Conservation (phyloP, 2,888 invertebrate genomes). For the Trissolcus brochymenae region DNA sequence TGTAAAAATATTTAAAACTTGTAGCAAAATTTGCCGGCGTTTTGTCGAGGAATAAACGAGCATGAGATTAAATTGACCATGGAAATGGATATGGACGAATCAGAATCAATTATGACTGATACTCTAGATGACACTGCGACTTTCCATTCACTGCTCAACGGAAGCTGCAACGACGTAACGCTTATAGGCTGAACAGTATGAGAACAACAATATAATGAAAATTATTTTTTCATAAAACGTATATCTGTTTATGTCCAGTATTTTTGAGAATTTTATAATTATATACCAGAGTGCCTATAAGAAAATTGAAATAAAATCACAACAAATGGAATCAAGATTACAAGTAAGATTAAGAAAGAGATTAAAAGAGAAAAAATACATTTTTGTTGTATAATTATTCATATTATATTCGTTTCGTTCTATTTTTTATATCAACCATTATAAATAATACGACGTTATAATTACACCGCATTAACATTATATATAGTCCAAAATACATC, state of each 20-base stretch:
- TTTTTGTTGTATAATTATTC: no score
- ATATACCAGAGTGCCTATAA: constrained; percentile 1
- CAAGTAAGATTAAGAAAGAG: no score
- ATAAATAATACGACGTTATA: no score
- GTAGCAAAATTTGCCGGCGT: constrained; percentile 67
- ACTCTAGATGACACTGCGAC: constrained; percentile 71
- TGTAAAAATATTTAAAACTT: background rate
- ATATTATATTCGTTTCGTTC: no score
- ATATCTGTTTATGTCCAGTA: background rate
- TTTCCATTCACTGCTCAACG: constrained; percentile 72
- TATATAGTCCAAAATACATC: no score
- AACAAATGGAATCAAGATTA: no score
- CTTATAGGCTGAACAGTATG: constrained; percentile 19
- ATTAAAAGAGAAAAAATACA: no score
- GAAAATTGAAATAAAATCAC: no score
- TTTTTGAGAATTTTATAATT: background rate
- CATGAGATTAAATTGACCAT: constrained; percentile 71
- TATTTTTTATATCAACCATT: no score
- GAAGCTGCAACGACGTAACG: constrained; percentile 66
- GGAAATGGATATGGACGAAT: constrained; percentile 71
- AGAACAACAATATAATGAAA: constrained; percentile 1
- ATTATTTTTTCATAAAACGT: background rate
- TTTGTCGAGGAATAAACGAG: constrained; percentile 71
- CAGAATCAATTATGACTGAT: constrained; percentile 70
- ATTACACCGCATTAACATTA: no score